Evolutionary conservation across 2,113 vertebrate species (phyloP).

Genomic region (Aix galericulata): DNA sequence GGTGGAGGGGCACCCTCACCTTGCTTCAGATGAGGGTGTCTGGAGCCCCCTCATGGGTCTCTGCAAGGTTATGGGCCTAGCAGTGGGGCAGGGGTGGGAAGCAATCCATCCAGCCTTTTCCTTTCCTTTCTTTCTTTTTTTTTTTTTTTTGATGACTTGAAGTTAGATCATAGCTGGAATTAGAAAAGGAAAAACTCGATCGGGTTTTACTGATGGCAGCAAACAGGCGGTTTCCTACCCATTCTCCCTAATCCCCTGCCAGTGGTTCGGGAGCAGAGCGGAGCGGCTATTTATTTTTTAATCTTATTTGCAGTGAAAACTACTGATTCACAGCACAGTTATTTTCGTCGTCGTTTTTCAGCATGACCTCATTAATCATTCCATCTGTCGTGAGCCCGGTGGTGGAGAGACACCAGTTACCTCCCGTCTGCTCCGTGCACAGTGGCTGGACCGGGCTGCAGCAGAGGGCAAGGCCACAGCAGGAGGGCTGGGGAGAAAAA

Average conservation of each 20-base stretch:
- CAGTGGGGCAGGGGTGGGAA: not conserved
- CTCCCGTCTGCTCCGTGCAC: not conserved
- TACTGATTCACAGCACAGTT: constrained; percentile 33
- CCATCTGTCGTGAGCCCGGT: not conserved
- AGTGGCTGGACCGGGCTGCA: not conserved
- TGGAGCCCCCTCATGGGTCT: not conserved
- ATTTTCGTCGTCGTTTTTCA: constrained; percentile 26
- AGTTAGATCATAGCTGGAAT: constrained; percentile 64
- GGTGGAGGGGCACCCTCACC: not conserved
- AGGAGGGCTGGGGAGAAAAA: not conserved
- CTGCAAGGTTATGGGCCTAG: not conserved
- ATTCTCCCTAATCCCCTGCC: not conserved
- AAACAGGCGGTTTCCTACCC: not conserved
- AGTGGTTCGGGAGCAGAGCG: constrained; percentile 26
- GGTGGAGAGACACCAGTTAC: not conserved
- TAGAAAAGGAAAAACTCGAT: constrained; percentile 46
- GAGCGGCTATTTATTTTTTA: constrained; percentile 19
- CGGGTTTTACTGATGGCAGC: constrained; percentile 24
- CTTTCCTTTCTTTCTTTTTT: not conserved
- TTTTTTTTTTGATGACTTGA: not conserved
- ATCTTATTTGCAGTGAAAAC: constrained; percentile 30
- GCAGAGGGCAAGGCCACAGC: not conserved
- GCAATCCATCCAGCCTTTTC: not conserved
- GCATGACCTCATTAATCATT: constrained; percentile 45
- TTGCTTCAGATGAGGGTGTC: not conserved